Base-by-base conservation (phyloP, 2,888 invertebrate species). In the Plagodis dolabraria region DNA sequence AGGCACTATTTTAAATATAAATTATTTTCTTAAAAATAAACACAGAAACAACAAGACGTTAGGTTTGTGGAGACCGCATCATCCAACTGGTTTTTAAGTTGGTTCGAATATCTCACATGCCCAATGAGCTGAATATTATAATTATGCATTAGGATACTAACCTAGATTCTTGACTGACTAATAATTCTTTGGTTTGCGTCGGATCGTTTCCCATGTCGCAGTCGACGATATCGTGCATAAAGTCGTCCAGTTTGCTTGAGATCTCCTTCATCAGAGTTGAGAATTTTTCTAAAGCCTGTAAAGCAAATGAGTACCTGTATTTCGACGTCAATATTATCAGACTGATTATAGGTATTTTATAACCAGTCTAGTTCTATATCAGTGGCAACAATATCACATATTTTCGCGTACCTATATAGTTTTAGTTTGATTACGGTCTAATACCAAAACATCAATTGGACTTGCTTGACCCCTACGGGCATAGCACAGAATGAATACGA, bases 181-280 rank as follows among this genome's bases (percentile, higher is more conserved):
- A 94, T 74, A 99, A 93, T 77, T 96, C 95, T 87, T 97, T 96
- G 67, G 98, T 99, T 72, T 97, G 96, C 78, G 96, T 95, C 36
- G 98, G 98, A 82, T 98, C 98, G 86, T 98, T 98, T 11, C 99
- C 99, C 92, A 99, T 96, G 89, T 98, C 98, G 72, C 96, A 96
- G 90, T 98, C 98, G 70, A 97, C 96, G 72, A 99, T 96, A 71
- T 96, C 95, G 80, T 96, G 96, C 75, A 98, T 98, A 81, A 98
- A 98, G 67, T 95, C 95, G 79, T 97, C 97, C 77, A 99, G 91
- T 71, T 96, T 96, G 67, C 95, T 94, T 22, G 98, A 98, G 58
- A 99, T 97, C 80, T 97, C 96, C 80, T 97, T 97, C 69, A 98
- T 98, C 82, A 98, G 95, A 50, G 96, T 95, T 46, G 98, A 98